Evolutionary conservation across 2,888 invertebrate species (phyloP).

Genomic region (Cylindroiulus punctatus): DNA sequence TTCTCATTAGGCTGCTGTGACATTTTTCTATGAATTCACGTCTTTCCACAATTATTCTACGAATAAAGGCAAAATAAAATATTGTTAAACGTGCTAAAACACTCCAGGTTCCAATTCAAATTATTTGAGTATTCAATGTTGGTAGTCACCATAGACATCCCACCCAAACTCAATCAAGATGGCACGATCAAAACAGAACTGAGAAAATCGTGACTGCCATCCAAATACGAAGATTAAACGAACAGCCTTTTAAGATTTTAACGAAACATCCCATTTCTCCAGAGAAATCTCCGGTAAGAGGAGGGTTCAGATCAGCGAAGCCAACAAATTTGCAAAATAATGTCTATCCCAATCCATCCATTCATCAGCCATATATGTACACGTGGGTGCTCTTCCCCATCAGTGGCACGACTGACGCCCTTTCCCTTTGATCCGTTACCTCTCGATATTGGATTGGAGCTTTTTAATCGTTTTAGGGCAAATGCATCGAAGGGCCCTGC

Average conservation of each 20-base stretch:
- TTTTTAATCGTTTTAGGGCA: neutral
- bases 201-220: slow-evolving; percentile 4
- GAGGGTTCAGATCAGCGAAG: neutral
- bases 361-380: neutral
- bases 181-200: neutral
- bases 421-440: neutral
- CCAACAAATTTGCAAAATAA: slow-evolving; percentile 13
- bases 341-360: neutral
- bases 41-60: no score
- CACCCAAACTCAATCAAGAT: no score
- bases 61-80: no score
- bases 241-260: neutral
- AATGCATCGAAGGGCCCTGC: neutral
- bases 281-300: neutral
- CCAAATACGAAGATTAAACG: neutral
- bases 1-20: no score
- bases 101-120: no score
- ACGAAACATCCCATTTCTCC: slow-evolving; percentile 26
- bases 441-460: neutral
- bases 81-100: no score
- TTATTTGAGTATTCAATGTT: no score
- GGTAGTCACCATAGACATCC: neutral
- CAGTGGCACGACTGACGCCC: neutral
- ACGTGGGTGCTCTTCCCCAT: neutral
- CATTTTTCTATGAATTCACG: no score